These are phyloP conservation scores for Choristoneura rosaceana DNA, from an alignment of 2,888 invertebrate species.

Conservation along the genomic window DNA sequence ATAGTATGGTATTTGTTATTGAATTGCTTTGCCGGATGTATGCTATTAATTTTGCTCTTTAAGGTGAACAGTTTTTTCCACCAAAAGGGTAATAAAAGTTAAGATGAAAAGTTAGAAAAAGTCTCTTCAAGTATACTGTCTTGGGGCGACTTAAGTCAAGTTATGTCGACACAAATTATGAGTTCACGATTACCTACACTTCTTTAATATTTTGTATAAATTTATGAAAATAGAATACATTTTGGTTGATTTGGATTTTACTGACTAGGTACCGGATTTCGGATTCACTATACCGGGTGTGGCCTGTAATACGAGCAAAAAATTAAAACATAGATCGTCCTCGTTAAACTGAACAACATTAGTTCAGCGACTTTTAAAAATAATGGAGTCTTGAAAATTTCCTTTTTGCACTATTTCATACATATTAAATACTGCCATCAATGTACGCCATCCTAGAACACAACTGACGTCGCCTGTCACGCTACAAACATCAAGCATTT, in stretches of 20 bases:
- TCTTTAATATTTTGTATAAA: background rate
- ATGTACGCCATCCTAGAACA: no score
- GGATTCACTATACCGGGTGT: background rate
- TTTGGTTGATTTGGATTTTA: background rate
- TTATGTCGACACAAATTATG: background rate
- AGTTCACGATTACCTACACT: background rate
- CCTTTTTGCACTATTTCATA: no score
- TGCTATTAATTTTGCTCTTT: background rate
- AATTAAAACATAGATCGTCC: no score
- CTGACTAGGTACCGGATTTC: background rate
- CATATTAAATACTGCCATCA: no score
- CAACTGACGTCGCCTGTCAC: no score
- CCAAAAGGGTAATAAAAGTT: background rate
- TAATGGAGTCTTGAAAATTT: no score
- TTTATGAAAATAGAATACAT: background rate
- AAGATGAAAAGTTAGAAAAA: conserved; percentile 5
- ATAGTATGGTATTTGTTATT: background rate
- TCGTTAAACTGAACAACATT: no score
- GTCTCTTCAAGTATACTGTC: background rate
- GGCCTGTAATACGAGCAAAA: no score
- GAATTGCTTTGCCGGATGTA: background rate
- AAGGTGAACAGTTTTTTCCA: background rate
- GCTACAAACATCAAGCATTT: no score
- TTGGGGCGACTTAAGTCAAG: conserved; percentile 10
- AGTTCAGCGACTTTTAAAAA: no score